Evolutionary conservation across 2,113 vertebrate species (phyloP).

Genomic region (Myiopsitta monachus): DNA sequence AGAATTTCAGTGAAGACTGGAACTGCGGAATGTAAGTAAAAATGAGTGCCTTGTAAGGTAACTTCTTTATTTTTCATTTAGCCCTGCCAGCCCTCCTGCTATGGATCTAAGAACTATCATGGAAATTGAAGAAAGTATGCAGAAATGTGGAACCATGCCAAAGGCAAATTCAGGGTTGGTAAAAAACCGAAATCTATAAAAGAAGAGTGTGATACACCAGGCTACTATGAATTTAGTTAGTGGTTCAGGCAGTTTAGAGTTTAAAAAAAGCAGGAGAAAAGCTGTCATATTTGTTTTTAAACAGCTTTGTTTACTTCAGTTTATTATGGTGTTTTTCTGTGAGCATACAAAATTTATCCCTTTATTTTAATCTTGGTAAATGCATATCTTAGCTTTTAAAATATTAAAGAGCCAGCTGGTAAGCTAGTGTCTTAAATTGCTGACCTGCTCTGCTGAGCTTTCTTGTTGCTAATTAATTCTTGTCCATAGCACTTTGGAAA

Average conservation of each 20-base stretch:
- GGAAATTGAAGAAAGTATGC: slow-evolving; percentile 92
- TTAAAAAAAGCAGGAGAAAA: slow-evolving; percentile 6
- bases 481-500: not conserved
- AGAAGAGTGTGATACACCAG: not conserved
- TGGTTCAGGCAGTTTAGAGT: not conserved
- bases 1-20: slow-evolving; percentile 44
- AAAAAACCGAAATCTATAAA: slow-evolving; percentile 57
- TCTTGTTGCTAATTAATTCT: not conserved
- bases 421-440: not conserved
- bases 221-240: slow-evolving; percentile 21
- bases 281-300: not conserved
- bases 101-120: slow-evolving; percentile 94
- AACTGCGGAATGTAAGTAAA: slow-evolving; percentile 45
- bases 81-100: slow-evolving; percentile 82
- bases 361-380: not conserved
- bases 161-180: slow-evolving; percentile 83
- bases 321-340: not conserved
- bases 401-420: not conserved
- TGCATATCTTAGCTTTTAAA: not conserved
- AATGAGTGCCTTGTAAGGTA: slow-evolving; percentile 50
- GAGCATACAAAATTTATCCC: not conserved
- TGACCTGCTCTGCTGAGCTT: not conserved
- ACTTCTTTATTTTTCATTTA: slow-evolving; percentile 64
- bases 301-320: not conserved
- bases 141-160: slow-evolving; percentile 81